Conservation (phyloP, 2,797 vertebrate species). For the Falco concolor region DNA sequence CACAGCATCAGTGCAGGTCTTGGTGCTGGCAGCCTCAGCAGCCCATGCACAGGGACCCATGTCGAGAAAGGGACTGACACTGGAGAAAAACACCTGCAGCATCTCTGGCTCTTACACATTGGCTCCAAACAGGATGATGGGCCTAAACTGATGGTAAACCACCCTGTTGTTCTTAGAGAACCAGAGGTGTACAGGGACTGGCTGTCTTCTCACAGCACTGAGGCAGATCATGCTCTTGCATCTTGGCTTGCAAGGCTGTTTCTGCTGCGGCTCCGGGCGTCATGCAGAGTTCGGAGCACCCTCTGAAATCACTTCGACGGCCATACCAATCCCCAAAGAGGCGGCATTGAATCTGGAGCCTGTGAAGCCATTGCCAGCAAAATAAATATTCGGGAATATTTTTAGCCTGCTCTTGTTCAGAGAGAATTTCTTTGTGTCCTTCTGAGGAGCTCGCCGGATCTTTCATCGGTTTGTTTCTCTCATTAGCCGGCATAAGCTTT, state of each 20-base stretch:
- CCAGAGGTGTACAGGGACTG: background rate
- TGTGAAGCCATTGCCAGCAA: slow-evolving; percentile 56
- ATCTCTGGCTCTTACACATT: background rate
- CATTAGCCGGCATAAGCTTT: slow-evolving; percentile 71
- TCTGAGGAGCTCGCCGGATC: slow-evolving; percentile 61
- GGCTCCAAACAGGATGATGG: background rate
- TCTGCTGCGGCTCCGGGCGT: background rate
- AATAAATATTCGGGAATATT: slow-evolving; percentile 59
- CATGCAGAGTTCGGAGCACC: background rate
- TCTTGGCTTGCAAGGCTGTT: background rate
- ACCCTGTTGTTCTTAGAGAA: background rate
- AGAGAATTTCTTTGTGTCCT: slow-evolving; percentile 69
- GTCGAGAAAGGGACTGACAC: background rate
- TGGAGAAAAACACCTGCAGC: background rate
- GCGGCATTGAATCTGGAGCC: background rate
- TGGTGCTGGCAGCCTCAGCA: background rate
- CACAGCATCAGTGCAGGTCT: background rate
- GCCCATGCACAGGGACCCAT: rapidly evolving
- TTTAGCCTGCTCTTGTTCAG: slow-evolving; percentile 63
- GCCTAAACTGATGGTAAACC: background rate
- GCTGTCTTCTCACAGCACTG: rapidly evolving
- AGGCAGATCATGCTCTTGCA: rapidly evolving
- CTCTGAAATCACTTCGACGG: background rate
- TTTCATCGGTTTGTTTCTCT: slow-evolving; percentile 72
- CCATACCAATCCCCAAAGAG: slow-evolving; percentile 8